phyloP scores from a whole-genome alignment of 2,888 invertebrate species.

The Caenorhabditis sp. region DNA sequence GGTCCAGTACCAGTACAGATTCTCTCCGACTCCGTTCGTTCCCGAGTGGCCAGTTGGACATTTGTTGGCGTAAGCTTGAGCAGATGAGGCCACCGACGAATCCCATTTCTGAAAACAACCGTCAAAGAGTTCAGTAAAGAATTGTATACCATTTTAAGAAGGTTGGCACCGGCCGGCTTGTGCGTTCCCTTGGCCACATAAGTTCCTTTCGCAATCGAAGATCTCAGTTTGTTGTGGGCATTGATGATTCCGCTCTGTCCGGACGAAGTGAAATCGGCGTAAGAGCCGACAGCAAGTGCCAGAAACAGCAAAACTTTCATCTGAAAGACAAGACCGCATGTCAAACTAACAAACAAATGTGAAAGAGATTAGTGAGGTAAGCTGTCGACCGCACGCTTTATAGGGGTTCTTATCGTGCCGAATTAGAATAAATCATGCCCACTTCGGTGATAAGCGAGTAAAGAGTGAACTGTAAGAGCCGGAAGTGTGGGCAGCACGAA shows the following conservation, averaged over 20 bases:
- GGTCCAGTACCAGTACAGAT: conserved; percentile 47
- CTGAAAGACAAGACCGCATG: neutral
- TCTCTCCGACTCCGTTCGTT: conserved; percentile 44
- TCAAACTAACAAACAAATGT: neutral
- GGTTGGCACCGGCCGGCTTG: conserved; percentile 16
- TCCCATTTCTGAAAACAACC: conserved; percentile 44
- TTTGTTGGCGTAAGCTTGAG: conserved; percentile 38
- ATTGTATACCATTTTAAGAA: conserved; percentile 21
- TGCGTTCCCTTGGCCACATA: conserved; percentile 29
- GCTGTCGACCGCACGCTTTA: neutral
- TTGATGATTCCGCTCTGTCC: conserved; percentile 31
- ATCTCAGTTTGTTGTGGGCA: conserved; percentile 30
- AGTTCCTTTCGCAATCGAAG: conserved; percentile 18
- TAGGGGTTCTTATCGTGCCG: neutral
- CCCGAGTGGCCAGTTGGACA: conserved; percentile 47
- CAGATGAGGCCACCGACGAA: conserved; percentile 8
- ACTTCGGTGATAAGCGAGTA: neutral
- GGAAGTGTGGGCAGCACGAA: neutral
- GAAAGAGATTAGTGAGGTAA: neutral
- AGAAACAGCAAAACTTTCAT: neutral
- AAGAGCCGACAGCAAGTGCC: conserved; percentile 2
- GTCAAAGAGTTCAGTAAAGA: neutral
- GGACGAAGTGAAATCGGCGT: conserved; percentile 19
- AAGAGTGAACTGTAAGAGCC: neutral
- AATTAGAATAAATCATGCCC: neutral